phyloP scores from a whole-genome alignment of 2,888 invertebrate genomes.

The Dynastes tityus region DNA sequence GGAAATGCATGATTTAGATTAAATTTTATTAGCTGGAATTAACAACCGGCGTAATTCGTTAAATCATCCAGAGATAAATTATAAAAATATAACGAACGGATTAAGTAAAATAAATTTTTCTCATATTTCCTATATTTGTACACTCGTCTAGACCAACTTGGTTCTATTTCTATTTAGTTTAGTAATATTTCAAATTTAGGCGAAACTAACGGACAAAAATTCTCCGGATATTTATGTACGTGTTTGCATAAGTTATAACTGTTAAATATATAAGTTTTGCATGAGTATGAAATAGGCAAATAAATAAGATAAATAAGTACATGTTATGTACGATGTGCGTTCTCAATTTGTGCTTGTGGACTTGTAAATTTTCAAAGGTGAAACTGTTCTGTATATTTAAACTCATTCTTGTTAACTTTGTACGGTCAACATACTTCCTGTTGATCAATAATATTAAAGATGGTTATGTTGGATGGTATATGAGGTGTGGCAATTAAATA shows the following conservation, averaged over 20 bases:
- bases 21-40: neutral
- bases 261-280: conserved; percentile 29
- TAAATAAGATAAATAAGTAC: neutral
- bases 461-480: no score
- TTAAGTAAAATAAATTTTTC: neutral
- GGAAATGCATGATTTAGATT: conserved; percentile 9
- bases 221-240: conserved; percentile 26
- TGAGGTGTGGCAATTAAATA: no score
- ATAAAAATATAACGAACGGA: neutral
- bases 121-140: no score
- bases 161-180: conserved; percentile 9
- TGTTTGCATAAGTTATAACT: conserved; percentile 24
- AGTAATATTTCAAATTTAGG: conserved; percentile 24
- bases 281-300: conserved; percentile 16
- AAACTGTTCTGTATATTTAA: conserved; percentile 7
- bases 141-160: neutral
- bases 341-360: conserved; percentile 4
- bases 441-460: neutral
- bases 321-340: conserved; percentile 17
- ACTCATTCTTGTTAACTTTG: neutral
- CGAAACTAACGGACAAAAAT: conserved; percentile 21
- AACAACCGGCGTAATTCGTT: neutral
- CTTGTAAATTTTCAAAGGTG: neutral
- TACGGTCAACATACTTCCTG: conserved; percentile 1
- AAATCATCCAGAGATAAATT: neutral